Conservation (phyloP, 2,888 invertebrate genomes). For the Cephus sareptanus region DNA sequence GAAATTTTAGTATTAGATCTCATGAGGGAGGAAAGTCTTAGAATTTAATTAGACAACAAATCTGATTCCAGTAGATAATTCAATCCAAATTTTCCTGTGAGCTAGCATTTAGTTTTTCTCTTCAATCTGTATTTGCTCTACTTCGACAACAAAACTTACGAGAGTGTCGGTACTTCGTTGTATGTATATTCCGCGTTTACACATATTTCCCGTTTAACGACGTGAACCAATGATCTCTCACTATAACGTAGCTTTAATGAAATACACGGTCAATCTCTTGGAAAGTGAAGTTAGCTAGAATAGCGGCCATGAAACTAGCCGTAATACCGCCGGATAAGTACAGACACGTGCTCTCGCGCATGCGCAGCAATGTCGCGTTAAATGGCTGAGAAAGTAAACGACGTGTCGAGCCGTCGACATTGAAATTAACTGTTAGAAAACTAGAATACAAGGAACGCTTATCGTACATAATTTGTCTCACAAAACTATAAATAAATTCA, state of each 20-base stretch:
- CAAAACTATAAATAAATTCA: background rate
- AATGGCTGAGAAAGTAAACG: constrained; percentile 44
- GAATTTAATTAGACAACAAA: background rate
- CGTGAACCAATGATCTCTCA: background rate
- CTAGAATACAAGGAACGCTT: background rate
- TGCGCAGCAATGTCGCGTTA: constrained; percentile 26
- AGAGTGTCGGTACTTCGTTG: too few species aligned
- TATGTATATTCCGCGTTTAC: background rate
- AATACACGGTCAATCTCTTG: background rate
- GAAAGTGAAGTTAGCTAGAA: background rate
- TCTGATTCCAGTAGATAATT: background rate
- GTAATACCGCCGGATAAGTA: background rate
- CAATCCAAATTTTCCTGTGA: background rate
- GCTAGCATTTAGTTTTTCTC: background rate
- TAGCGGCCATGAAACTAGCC: background rate
- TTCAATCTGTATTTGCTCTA: background rate
- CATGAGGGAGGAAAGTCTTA: background rate
- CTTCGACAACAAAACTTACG: background rate
- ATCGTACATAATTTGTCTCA: background rate
- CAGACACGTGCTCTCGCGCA: background rate
- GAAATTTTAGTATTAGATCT: background rate
- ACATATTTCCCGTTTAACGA: background rate
- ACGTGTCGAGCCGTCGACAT: constrained; percentile 34
- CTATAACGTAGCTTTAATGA: background rate
- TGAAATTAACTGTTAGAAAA: constrained; percentile 32